These are phyloP conservation scores for Leptura quadrifasciata DNA, from an alignment of 2,888 invertebrate genomes.

Conservation along the genomic window DNA sequence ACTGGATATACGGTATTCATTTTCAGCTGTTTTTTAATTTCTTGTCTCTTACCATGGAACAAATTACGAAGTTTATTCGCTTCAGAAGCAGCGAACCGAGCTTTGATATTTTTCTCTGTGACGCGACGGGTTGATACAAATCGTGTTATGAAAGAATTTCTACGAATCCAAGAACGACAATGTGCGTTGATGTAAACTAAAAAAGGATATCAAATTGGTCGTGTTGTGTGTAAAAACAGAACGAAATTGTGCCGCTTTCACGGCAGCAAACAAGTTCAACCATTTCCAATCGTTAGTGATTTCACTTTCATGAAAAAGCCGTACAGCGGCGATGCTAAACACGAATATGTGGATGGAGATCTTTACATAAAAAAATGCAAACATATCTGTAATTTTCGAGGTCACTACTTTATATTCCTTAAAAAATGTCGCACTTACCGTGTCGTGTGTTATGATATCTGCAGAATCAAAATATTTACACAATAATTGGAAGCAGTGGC, in stretches of 20 bases:
- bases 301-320: conserved; percentile 37
- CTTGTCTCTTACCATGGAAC: not conserved
- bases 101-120: conserved; percentile 5
- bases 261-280: conserved; percentile 29
- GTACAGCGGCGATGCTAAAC: conserved; percentile 4
- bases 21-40: no score
- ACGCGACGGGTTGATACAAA: conserved; percentile 5
- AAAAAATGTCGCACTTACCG: not conserved
- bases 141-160: conserved; percentile 18
- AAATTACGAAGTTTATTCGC: not conserved
- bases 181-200: not conserved
- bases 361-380: conserved; percentile 13
- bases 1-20: no score
- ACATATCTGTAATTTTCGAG: conserved; percentile 22
- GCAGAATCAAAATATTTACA: not conserved
- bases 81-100: not conserved
- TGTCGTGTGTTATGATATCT: not conserved
- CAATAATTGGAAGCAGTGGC: no score
- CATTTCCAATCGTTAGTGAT: conserved; percentile 37
- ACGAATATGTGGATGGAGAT: conserved; percentile 20
- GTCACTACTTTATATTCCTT: not conserved
- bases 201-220: conserved; percentile 8
- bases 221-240: conserved; percentile 19
- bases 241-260: conserved; percentile 38
- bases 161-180: conserved; percentile 13